phyloP scores from a whole-genome alignment of 2,797 vertebrate genomes.

The Erpetoichthys calabaricus region DNA sequence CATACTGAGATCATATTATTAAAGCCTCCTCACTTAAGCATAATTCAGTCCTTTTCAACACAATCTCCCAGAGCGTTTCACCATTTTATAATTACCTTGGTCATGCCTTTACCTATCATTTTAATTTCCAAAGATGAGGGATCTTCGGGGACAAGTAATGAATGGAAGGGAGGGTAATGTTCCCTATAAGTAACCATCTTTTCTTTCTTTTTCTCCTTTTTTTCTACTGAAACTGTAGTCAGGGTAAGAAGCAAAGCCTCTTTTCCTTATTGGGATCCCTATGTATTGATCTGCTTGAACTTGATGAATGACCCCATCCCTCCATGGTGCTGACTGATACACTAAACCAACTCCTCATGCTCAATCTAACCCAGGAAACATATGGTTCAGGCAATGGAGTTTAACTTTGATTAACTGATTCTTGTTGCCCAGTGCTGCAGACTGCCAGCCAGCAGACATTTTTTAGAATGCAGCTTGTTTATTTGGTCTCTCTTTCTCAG shows the following conservation, averaged over 20 bases:
- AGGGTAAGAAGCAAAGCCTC: background rate
- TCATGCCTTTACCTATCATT: too few species aligned
- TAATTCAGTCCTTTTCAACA: too few species aligned
- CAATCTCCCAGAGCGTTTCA: too few species aligned
- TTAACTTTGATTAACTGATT: slow-evolving; percentile 43
- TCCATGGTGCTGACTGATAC: slow-evolving; percentile 28
- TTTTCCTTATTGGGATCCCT: slow-evolving; percentile 7
- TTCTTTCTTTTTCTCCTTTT: slow-evolving; percentile 4
- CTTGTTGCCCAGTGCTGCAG: slow-evolving; percentile 21
- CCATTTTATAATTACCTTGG: too few species aligned
- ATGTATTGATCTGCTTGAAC: slow-evolving; percentile 22
- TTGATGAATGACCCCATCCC: slow-evolving; percentile 32
- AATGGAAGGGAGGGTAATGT: too few species aligned
- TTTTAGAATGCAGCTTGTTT: slow-evolving; percentile 10
- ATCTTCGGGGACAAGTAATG: too few species aligned
- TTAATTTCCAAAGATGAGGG: too few species aligned
- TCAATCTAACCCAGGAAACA: slow-evolving; percentile 28
- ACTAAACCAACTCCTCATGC: slow-evolving; percentile 28
- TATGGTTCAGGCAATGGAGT: slow-evolving; percentile 32
- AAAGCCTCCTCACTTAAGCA: too few species aligned
- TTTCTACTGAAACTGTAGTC: slow-evolving; percentile 12
- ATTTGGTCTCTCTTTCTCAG: slow-evolving; percentile 6
- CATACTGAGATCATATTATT: too few species aligned
- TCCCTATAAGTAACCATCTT: too few species aligned
- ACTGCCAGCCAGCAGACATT: slow-evolving; percentile 4